Evolutionary conservation across 2,797 vertebrate genomes (phyloP).

Genomic region (Lagorchestes hirsutus): DNA sequence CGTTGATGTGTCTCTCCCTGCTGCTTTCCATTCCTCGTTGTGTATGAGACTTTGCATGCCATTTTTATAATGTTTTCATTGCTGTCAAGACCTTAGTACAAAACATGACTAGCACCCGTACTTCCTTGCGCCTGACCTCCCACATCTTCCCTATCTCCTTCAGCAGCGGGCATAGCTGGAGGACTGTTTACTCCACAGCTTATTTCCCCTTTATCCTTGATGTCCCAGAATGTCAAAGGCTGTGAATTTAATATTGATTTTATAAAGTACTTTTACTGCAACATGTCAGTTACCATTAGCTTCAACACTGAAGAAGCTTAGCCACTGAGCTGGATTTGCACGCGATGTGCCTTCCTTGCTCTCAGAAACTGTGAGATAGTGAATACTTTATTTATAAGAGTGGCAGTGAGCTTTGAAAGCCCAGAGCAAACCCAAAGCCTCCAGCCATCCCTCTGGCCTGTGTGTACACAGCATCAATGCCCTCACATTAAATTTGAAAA

Average conservation of each 20-base stretch:
- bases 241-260: constrained; percentile 99
- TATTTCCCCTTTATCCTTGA: constrained; percentile 94
- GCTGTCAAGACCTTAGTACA: constrained; percentile 93
- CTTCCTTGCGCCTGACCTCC: constrained; percentile 89
- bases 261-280: constrained; percentile 99
- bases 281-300: constrained; percentile 95
- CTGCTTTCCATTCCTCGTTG: constrained; percentile 81
- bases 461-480: constrained; percentile 87
- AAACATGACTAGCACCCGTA: constrained; percentile 92
- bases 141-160: constrained; percentile 83
- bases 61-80: constrained; percentile 94
- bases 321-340: constrained; percentile 93
- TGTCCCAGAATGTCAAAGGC: constrained; percentile 93
- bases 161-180: constrained; percentile 88
- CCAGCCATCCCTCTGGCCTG: constrained; percentile 86
- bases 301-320: constrained; percentile 89
- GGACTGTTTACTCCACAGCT: constrained; percentile 91
- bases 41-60: constrained; percentile 90
- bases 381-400: constrained; percentile 92
- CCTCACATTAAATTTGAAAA: constrained; percentile 89
- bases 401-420: constrained; percentile 88
- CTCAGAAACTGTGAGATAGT: constrained; percentile 85
- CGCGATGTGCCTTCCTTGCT: constrained; percentile 90
- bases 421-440: constrained; percentile 85
- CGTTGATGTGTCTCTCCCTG: constrained; percentile 59